Evolutionary conservation across 2,888 invertebrate species (phyloP), one percentile per base, ranked within the genome.

Genomic region (Erannis defoliaria): DNA sequence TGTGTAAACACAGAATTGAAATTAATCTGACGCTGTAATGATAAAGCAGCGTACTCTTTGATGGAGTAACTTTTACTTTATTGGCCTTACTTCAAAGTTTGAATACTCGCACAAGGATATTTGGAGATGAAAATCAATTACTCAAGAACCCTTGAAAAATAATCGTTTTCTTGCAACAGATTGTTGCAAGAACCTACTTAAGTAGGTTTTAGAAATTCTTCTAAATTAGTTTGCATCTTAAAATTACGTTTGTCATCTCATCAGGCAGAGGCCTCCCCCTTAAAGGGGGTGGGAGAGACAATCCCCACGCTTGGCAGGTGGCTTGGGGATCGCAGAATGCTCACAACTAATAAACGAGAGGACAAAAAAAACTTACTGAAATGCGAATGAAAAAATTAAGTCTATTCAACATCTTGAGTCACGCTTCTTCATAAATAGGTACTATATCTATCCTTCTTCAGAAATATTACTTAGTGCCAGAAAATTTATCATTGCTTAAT

Each of bases 1-100:
- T 45, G 37, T 45, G 45, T 37, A 31, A 31, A 53, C 31, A 61
- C n/a, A 16, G 29, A 35, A 54, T 42, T 33, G 18, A 40, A 54
- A 48, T 53, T 33, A 51, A 46, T 58, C 21, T 58, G 29, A 9
- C n/a, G 5, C 4, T 45, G 5, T 18, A n/a, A 51, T 16, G 51
- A 51, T 51, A 51, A 33, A 38, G 50, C 38, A 5, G 51, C 16
- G 26, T 5, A 9, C 19, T 14, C 5, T 26, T 29, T 40, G 40
- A 51, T 29, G 16, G 16, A 26, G 14, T 50, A 26, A 49, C 33
- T 19, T 35, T 49, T 14, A 14, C 21, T 12, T 48, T 14, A 49
- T 35, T 49, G 8, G n/a, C 21, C 19, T 48, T 14, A 49, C 35
- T 21, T 35, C 23, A 23, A 49, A 37, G 23, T 49, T 35, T 2